Conservation (phyloP, 1,140 invertebrate genomes). For the Anthonomus grandis region DNA sequence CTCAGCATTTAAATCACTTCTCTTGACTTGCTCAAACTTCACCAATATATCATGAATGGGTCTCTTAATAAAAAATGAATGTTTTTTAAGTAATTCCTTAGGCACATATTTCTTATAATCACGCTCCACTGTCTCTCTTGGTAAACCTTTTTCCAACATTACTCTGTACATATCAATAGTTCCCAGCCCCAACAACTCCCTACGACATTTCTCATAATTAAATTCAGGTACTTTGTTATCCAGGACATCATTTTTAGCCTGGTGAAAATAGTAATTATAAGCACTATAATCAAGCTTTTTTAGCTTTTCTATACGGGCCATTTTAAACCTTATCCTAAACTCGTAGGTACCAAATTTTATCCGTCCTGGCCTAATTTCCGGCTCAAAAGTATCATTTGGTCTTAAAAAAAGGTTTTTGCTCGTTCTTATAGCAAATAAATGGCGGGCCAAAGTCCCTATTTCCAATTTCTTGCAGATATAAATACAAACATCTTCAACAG, state of each 20-base stretch:
- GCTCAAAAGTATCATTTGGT: conserved; percentile 54
- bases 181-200: conserved; percentile 74
- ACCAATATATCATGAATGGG: conserved; percentile 67
- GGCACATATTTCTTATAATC: conserved; percentile 81
- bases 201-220: conserved; percentile 68
- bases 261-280: conserved; percentile 82
- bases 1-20: conserved; percentile 53
- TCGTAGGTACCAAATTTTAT: conserved; percentile 59
- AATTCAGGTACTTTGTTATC: conserved; percentile 75
- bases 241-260: conserved; percentile 76
- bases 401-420: conserved; percentile 63
- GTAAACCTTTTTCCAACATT: conserved; percentile 67
- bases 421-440: conserved; percentile 71
- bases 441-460: conserved; percentile 70
- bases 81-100: conserved; percentile 68
- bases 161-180: conserved; percentile 82
- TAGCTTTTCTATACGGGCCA: conserved; percentile 60
- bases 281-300: conserved; percentile 67
- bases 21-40: conserved; percentile 49
- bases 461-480: conserved; percentile 64
- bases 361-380: conserved; percentile 13
- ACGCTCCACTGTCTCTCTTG: conserved; percentile 62
- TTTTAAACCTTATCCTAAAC: conserved; percentile 75
- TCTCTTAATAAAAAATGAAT: conserved; percentile 71
- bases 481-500: conserved; percentile 69